These are phyloP conservation scores for Stichodactyla helianthus DNA, from an alignment of 64 coral and sea anemone genomes.

Conservation along the genomic window DNA sequence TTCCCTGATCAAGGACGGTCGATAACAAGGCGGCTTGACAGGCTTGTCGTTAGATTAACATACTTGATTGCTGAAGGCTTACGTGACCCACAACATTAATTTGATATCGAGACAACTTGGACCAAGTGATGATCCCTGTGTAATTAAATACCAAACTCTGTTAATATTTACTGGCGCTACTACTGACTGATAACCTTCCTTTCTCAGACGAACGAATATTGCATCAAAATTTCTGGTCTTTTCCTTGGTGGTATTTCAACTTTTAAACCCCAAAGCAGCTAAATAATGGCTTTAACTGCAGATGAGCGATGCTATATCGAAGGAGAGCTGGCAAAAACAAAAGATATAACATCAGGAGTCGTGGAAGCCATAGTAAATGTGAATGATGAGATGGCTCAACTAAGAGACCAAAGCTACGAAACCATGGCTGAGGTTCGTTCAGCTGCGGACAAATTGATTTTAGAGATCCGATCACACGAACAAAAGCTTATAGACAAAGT, in stretches of 20 bases:
- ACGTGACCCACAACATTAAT: not conserved
- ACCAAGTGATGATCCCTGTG: constrained; percentile 8
- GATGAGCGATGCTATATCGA: not conserved
- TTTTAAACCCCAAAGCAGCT: not conserved
- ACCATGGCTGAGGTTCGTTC: not conserved
- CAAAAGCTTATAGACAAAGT: not conserved
- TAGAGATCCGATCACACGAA: not conserved
- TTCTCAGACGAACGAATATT: not conserved
- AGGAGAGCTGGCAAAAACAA: not conserved
- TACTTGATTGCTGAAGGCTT: not conserved
- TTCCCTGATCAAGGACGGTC: not conserved
- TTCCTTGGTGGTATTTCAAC: not conserved
- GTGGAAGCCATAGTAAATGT: not conserved
- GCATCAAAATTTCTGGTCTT: not conserved
- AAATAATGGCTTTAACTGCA: not conserved
- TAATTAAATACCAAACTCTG: not conserved
- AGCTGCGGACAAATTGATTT: not conserved
- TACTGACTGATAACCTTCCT: not conserved
- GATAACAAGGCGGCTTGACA: not conserved
- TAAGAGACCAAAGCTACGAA: constrained; percentile 12
- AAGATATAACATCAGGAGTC: not conserved
- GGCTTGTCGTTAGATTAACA: not conserved
- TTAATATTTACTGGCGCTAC: not conserved
- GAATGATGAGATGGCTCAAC: not conserved
- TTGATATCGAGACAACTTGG: not conserved